phyloP scores from a whole-genome alignment of 1,140 invertebrate genomes.

The Saccostrea glomerata region DNA sequence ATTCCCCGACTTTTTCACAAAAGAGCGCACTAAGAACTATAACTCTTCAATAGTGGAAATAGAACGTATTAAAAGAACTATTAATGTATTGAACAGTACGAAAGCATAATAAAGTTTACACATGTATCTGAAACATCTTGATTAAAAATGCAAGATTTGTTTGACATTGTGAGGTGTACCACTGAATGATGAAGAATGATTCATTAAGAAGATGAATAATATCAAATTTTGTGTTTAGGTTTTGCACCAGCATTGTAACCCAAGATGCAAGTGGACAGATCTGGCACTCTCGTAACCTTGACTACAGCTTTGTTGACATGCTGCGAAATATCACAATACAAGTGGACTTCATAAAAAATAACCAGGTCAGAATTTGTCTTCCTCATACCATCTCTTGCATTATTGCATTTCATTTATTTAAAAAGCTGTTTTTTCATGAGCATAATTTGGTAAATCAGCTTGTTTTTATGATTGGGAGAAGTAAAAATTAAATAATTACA shows the following conservation, averaged over 20 bases:
- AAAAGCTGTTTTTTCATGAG: background rate
- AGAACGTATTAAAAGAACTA: no score
- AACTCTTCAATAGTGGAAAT: no score
- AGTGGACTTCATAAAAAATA: slow-evolving; percentile 64
- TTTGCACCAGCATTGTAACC: slow-evolving; percentile 76
- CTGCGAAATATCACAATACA: slow-evolving; percentile 71
- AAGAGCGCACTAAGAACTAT: no score
- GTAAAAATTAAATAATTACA: no score
- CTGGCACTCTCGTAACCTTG: slow-evolving; percentile 76
- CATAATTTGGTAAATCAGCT: background rate
- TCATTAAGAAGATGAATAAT: background rate
- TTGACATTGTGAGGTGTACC: no score
- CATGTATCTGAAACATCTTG: no score
- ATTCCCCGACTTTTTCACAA: no score
- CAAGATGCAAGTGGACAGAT: slow-evolving; percentile 70
- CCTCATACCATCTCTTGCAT: background rate
- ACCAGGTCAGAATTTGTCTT: background rate
- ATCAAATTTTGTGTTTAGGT: slow-evolving; percentile 55
- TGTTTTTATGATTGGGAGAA: no score
- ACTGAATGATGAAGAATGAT: background rate
- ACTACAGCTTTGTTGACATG: slow-evolving; percentile 69
- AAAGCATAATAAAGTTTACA: no score
- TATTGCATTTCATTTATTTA: background rate
- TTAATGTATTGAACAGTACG: no score
- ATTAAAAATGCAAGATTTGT: no score